Evolutionary conservation across 2,888 invertebrate genomes (phyloP).

Genomic region (Stenodera caucasica): DNA sequence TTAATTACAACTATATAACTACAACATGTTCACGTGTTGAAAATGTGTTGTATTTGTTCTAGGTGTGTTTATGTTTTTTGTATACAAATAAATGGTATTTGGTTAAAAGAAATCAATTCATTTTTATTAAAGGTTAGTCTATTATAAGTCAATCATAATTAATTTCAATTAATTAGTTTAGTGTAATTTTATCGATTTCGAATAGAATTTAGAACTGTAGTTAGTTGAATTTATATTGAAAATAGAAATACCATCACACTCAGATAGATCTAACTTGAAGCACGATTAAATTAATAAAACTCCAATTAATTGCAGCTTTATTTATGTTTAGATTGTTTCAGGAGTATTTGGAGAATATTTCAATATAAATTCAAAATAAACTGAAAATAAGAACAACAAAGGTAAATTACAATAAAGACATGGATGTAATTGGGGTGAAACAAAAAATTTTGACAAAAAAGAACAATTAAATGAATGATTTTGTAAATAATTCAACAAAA

Average conservation of each 20-base stretch:
- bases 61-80: constrained; percentile 3
- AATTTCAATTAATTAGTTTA: neutral
- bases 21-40: constrained; percentile 6
- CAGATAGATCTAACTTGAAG: neutral
- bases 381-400: too few species aligned
- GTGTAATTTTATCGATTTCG: neutral
- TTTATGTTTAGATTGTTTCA: neutral
- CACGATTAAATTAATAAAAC: too few species aligned
- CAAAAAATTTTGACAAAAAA: too few species aligned
- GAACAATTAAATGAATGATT: neutral
- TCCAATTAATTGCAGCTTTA: neutral
- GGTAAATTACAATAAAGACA: too few species aligned
- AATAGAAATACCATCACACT: too few species aligned
- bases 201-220: neutral
- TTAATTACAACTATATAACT: too few species aligned
- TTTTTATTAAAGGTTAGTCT: neutral
- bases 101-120: neutral
- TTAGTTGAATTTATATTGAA: too few species aligned
- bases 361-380: neutral
- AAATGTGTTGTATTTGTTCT: constrained; percentile 6
- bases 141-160: neutral
- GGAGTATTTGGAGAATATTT: neutral
- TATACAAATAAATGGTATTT: neutral
- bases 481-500: neutral
- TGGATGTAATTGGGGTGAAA: too few species aligned